Percentiles rank a stretch among this genome's conserved stretches.
These are phyloP conservation scores for Cephalopholis sonnerati DNA, from an alignment of 2,113 vertebrate species.

Conservation along the genomic window DNA sequence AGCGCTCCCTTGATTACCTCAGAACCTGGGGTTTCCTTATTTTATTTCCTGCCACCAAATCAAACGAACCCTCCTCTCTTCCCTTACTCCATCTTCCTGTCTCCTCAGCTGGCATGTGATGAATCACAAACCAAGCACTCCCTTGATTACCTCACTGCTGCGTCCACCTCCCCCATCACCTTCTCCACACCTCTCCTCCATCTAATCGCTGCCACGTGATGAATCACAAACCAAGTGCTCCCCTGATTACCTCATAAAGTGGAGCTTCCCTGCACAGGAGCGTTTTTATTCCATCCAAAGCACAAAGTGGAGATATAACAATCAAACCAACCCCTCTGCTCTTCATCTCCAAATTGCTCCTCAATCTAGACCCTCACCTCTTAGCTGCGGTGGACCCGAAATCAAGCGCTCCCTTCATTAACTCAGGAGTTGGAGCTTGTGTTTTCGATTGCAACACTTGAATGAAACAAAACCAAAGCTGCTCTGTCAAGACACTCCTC, in stretches of 20 bases:
- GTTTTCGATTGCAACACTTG: no score
- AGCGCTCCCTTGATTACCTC: background rate
- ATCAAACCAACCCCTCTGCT: background rate
- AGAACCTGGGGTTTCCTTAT: background rate
- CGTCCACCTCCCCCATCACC: background rate
- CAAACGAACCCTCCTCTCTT: background rate
- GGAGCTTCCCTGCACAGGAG: background rate
- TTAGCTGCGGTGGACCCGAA: background rate
- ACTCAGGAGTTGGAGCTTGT: no score
- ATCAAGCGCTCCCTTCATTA: conserved; percentile 1
- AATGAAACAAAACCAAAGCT: no score
- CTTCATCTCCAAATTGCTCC: no score
- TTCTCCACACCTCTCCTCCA: no score
- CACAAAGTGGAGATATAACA: background rate
- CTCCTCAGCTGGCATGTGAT: background rate
- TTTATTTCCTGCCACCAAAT: background rate
- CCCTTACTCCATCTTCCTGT: background rate
- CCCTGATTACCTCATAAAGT: background rate
- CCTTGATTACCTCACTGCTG: background rate
- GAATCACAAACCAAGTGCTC: background rate
- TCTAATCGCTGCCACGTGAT: background rate
- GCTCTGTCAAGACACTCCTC: no score
- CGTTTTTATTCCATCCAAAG: background rate
- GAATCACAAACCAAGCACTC: conserved; percentile 43
- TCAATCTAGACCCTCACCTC: background rate